phyloP scores from a whole-genome alignment of 2,113 vertebrate genomes.

The Heptranchias perlo region DNA sequence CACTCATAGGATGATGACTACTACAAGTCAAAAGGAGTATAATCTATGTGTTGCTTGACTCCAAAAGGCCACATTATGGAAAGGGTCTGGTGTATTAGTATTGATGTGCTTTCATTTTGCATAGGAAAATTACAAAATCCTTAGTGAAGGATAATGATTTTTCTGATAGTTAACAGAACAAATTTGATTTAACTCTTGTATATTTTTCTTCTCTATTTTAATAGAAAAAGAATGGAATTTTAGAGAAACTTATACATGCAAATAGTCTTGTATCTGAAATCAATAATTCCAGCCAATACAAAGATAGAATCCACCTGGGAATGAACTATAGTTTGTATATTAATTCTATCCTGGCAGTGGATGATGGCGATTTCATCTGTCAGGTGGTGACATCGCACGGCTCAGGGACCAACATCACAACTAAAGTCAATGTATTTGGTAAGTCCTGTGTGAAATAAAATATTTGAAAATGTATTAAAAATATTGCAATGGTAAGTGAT shows the following conservation, averaged over 20 bases:
- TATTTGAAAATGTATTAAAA: not conserved
- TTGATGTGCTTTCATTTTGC: not conserved
- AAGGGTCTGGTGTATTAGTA: not conserved
- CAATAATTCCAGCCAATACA: not conserved
- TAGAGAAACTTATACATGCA: not conserved
- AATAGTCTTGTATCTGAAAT: constrained; percentile 8
- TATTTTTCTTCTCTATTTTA: not conserved
- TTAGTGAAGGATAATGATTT: not conserved
- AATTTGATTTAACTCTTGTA: not conserved
- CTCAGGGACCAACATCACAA: not conserved
- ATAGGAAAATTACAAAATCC: not conserved
- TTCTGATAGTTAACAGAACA: not conserved
- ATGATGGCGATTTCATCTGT: constrained; percentile 1
- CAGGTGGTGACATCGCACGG: not conserved
- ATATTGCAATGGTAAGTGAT: not conserved
- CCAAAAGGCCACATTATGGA: not conserved
- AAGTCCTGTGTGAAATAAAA: not conserved
- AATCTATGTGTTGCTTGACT: not conserved
- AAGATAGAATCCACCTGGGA: not conserved
- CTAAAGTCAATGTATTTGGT: constrained; percentile 20
- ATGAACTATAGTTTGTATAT: not conserved
- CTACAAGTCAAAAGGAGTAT: not conserved
- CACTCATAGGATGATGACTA: not conserved
- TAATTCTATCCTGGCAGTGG: not conserved
- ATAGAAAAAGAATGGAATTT: constrained; percentile 10